Evolutionary conservation across 2,888 invertebrate species (phyloP).

Genomic region (Leptura quadrifasciata): DNA sequence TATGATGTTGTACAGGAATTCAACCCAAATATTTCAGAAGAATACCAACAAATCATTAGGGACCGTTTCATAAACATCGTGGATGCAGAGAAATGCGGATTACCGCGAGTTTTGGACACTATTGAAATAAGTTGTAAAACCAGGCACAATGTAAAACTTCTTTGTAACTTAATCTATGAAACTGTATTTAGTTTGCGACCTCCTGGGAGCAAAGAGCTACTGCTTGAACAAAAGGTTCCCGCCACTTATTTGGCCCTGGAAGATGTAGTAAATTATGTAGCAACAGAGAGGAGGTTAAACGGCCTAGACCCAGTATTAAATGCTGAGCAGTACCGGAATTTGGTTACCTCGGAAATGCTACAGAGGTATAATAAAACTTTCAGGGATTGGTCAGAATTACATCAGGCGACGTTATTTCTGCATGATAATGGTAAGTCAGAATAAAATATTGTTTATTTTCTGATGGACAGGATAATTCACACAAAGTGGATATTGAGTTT

Average conservation of each 20-base stretch:
- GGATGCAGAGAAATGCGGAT: constrained; percentile 96
- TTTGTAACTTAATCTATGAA: constrained; percentile 95
- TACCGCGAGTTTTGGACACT: constrained; percentile 94
- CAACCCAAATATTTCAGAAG: constrained; percentile 80
- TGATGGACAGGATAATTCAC: too few species aligned
- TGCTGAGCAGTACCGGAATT: constrained; percentile 84
- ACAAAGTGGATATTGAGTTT: too few species aligned
- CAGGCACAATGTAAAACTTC: constrained; percentile 89
- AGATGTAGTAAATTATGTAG: constrained; percentile 90
- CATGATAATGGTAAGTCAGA: constrained; percentile 90
- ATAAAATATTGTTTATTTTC: not conserved
- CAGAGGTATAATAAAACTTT: constrained; percentile 83
- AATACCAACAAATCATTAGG: constrained; percentile 91
- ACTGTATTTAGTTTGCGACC: constrained; percentile 93
- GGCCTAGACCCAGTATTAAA: constrained; percentile 88
- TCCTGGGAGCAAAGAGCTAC: constrained; percentile 91
- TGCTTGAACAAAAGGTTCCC: constrained; percentile 95
- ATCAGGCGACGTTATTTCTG: constrained; percentile 96
- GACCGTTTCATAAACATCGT: constrained; percentile 93
- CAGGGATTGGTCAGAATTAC: constrained; percentile 92
- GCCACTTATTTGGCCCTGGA: constrained; percentile 96
- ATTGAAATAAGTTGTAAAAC: constrained; percentile 94
- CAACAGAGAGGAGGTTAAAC: constrained; percentile 82
- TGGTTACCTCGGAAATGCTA: constrained; percentile 81
- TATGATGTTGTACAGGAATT: constrained; percentile 88